A percentile compares a stretch with the other conserved stretches of the same genome.
phyloP scores from a whole-genome alignment of 23 tunicate genomes.

The Halocynthia aurantium region DNA sequence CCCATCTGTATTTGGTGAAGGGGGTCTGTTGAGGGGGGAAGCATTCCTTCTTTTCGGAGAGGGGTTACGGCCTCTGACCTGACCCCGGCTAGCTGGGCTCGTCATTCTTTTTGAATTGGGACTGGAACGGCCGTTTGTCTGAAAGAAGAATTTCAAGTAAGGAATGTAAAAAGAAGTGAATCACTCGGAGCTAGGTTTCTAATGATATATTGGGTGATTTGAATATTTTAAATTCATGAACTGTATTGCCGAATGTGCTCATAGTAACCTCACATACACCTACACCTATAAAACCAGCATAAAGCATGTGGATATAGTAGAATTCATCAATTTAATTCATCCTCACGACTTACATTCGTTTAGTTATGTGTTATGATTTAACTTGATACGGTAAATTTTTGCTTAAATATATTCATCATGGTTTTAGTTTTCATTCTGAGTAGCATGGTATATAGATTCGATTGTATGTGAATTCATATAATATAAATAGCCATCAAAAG shows the following conservation, averaged over 20 bases:
- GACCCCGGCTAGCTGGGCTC: constrained; percentile 58
- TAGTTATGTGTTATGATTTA: too few species aligned
- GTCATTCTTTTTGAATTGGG: constrained; percentile 52
- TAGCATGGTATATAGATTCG: too few species aligned
- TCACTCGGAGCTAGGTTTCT: not conserved
- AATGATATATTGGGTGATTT: too few species aligned
- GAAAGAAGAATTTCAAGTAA: not conserved
- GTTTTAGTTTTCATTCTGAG: too few species aligned
- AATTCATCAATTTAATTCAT: too few species aligned
- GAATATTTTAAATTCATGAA: too few species aligned
- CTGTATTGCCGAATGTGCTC: too few species aligned
- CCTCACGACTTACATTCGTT: too few species aligned
- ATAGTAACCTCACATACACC: not conserved
- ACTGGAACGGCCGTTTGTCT: constrained; percentile 66
- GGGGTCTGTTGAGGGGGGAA: constrained; percentile 78
- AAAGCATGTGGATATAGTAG: not conserved
- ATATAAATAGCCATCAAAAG: too few species aligned
- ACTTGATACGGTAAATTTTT: too few species aligned
- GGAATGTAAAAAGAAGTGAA: not conserved
- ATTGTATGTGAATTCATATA: too few species aligned
- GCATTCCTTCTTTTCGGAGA: constrained; percentile 82
- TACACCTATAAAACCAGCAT: not conserved
- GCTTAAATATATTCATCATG: too few species aligned
- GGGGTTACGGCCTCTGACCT: constrained; percentile 57
- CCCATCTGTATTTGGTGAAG: constrained; percentile 87